Percentiles rank a stretch among this genome's conserved stretches.
Conservation (phyloP, 2,888 invertebrate species). For the Rhopalosiphum nymphaeae region DNA sequence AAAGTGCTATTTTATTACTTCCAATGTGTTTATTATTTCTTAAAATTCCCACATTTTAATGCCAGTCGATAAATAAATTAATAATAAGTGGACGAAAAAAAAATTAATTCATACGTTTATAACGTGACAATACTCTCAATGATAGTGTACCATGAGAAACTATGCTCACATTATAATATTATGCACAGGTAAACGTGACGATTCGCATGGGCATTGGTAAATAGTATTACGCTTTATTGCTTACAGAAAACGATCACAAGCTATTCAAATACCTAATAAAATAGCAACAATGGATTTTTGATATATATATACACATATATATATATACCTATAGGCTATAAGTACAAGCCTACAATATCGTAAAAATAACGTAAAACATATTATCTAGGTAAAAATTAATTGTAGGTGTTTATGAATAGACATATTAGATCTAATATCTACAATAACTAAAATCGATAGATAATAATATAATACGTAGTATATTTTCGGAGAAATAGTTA, state of each 20-base stretch:
- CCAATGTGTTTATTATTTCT: background rate
- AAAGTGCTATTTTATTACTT: background rate
- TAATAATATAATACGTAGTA: background rate
- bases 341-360: background rate
- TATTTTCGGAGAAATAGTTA: background rate
- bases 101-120: background rate
- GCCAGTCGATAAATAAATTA: constrained; percentile 12
- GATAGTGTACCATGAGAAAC: background rate
- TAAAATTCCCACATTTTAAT: constrained; percentile 32
- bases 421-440: background rate
- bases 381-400: background rate
- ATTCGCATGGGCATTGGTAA: background rate
- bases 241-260: background rate
- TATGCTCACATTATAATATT: background rate
- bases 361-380: background rate
- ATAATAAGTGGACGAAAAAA: constrained; percentile 11
- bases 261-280: constrained; percentile 17
- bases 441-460: background rate
- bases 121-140: constrained; percentile 54
- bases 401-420: background rate
- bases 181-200: constrained; percentile 36
- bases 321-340: background rate
- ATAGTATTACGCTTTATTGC: background rate
- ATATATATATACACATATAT: background rate
- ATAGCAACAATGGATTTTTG: constrained; percentile 39